phyloP scores from a whole-genome alignment of 2,113 vertebrate genomes.

The Coracopsis vasa region DNA sequence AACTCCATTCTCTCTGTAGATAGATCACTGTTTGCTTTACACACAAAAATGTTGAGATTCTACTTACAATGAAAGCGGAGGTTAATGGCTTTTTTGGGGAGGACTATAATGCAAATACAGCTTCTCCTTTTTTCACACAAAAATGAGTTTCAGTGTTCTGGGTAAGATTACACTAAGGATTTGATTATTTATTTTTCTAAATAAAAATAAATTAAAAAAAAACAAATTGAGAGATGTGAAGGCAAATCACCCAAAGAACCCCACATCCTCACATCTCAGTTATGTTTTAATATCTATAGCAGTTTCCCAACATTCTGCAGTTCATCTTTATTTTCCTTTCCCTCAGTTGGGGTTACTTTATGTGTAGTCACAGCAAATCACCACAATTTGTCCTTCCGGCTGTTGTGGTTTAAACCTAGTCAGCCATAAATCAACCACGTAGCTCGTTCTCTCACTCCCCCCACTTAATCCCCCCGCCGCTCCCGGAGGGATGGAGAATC shows the following conservation, averaged over 20 bases:
- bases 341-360: background rate
- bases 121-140: background rate
- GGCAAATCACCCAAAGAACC: background rate
- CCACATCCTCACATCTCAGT: background rate
- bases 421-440: no score
- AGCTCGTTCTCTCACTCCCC: no score
- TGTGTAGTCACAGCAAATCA: background rate
- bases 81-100: background rate
- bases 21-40: background rate
- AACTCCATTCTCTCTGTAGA: background rate
- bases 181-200: background rate
- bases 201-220: background rate
- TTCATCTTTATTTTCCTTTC: background rate
- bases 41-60: background rate
- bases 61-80: background rate
- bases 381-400: constrained; percentile 2
- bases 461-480: no score
- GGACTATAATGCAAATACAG: background rate
- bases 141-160: background rate
- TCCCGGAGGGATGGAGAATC: no score
- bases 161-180: background rate
- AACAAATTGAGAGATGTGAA: background rate
- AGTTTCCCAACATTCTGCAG: background rate
- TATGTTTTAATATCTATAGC: constrained; percentile 26
- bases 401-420: no score